phyloP scores from a whole-genome alignment of 2,888 invertebrate species.

The Iselma pallidipennis region DNA sequence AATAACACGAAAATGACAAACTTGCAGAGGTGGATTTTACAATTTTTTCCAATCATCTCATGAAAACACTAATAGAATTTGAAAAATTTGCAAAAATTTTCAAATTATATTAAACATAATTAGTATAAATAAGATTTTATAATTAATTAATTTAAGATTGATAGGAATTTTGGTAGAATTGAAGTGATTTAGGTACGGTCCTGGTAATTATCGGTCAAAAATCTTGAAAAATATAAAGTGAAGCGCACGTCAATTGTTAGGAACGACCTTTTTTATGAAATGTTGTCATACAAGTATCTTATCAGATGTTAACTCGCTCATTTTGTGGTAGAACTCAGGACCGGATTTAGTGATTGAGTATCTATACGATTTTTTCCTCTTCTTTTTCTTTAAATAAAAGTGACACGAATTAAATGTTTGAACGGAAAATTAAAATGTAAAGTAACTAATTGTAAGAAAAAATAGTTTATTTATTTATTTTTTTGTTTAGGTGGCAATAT shows the following conservation, averaged over 20 bases:
- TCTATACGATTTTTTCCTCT: no score
- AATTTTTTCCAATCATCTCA: no score
- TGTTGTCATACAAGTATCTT: constrained; percentile 54
- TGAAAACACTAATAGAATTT: no score
- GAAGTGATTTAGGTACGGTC: constrained; percentile 19
- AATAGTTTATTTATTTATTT: no score
- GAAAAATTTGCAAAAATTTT: no score
- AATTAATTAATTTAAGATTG: no score
- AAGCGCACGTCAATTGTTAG: constrained; percentile 50
- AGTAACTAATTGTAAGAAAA: no score
- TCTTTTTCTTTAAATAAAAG: no score
- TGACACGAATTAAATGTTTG: no score
- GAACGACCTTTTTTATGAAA: constrained; percentile 51
- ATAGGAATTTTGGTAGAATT: neutral
- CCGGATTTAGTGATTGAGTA: constrained; percentile 3
- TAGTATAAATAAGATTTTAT: no score
- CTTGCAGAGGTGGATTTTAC: constrained; percentile 35
- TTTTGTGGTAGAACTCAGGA: constrained; percentile 27
- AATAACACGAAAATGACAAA: constrained; percentile 54
- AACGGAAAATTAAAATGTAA: no score
- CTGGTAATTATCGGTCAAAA: constrained; percentile 41
- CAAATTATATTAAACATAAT: no score
- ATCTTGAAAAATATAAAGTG: constrained; percentile 46
- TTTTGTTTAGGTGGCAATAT: neutral
- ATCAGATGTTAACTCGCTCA: constrained; percentile 49